phyloP scores from a whole-genome alignment of 2,113 vertebrate species.

The Clarias gariepinus region DNA sequence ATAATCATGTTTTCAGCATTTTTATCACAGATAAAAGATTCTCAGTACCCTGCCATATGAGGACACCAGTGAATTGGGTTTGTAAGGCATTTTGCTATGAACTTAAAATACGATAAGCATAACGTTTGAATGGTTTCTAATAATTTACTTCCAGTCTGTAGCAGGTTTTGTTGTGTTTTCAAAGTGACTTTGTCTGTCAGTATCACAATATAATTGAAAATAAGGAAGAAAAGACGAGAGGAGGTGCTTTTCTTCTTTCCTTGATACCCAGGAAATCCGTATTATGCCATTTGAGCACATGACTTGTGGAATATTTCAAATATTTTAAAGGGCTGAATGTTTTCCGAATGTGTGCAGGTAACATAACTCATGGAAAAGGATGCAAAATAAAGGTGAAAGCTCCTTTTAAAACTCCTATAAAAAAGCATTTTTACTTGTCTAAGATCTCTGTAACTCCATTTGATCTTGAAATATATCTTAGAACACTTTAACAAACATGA shows the following conservation, averaged over 20 bases:
- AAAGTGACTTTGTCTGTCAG: not conserved
- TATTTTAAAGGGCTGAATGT: not conserved
- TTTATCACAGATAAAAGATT: conserved; percentile 21
- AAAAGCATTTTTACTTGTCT: too few species aligned
- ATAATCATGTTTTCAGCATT: conserved; percentile 13
- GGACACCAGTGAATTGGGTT: conserved; percentile 12
- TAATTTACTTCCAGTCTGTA: not conserved
- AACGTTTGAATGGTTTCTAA: not conserved
- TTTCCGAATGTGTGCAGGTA: not conserved
- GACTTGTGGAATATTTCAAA: not conserved
- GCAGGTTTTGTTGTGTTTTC: not conserved
- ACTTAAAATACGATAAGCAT: not conserved
- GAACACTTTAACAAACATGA: too few species aligned
- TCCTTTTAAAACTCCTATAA: too few species aligned
- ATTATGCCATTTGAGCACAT: not conserved
- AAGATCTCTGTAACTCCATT: too few species aligned
- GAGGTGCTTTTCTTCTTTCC: not conserved
- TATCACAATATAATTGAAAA: not conserved
- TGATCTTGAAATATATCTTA: too few species aligned
- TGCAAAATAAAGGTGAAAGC: not conserved
- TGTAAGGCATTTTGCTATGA: too few species aligned
- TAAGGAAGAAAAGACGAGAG: not conserved
- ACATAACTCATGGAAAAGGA: not conserved
- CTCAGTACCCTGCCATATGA: not conserved
- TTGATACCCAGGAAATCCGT: not conserved